Evolutionary conservation across 2,797 vertebrate genomes (phyloP).

Genomic region (Eleutherodactylus coqui): DNA sequence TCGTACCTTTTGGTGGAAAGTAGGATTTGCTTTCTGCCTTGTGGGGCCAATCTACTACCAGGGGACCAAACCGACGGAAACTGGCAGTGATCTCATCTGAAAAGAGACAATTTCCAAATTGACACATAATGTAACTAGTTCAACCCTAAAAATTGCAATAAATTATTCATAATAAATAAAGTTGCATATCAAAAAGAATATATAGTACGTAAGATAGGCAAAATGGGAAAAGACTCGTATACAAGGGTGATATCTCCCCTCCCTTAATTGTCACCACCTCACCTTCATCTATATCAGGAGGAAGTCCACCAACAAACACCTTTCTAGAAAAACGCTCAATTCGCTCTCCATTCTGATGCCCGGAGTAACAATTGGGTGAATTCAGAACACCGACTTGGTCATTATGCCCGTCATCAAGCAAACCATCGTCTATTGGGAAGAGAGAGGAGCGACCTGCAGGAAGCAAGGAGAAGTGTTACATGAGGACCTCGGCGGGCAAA

Average conservation of each 20-base stretch:
- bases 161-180: background rate
- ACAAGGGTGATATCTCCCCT: background rate
- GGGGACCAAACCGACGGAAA: conserved; percentile 95
- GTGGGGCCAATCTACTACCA: conserved; percentile 99
- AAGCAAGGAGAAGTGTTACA: background rate
- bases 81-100: conserved; percentile 98
- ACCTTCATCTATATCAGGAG: conserved; percentile 99
- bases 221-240: too few relatives aligned
- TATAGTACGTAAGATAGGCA: too few relatives aligned
- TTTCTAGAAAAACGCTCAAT: conserved; percentile 97
- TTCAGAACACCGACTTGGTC: conserved; percentile 93
- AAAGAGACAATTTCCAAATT: background rate
- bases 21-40: conserved; percentile 99
- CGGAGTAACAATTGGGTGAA: conserved; percentile 88
- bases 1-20: conserved; percentile 97
- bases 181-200: too few relatives aligned
- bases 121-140: background rate
- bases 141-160: background rate
- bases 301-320: conserved; percentile 96
- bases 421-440: conserved; percentile 95
- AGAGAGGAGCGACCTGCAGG: conserved; percentile 92
- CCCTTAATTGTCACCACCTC: conserved; percentile 25
- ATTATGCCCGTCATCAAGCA: conserved; percentile 91
- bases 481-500: too few relatives aligned
- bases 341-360: conserved; percentile 94